Base-by-base conservation (phyloP, 2,113 vertebrate species). In the Ivindomyrus marchei region DNA sequence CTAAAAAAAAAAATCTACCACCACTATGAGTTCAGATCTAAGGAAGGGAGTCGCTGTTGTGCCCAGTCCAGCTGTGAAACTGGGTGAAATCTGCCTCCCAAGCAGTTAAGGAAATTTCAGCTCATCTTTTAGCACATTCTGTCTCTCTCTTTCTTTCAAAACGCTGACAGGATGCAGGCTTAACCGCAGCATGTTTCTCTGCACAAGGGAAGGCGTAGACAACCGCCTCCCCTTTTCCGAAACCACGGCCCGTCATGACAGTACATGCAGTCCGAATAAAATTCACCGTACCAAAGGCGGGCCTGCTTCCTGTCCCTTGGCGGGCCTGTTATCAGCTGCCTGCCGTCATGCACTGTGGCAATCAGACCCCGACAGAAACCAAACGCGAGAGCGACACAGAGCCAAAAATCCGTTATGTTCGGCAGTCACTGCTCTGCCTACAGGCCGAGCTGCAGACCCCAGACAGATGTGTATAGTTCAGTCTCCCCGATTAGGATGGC, bases 111-210 rank as follows among this genome's bases (percentile, higher is more conserved):
- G 45, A 27, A 86, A 27, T 9, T 45, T 24, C 4, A 85, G 84
- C 17, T 47, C 24, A 47, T 85, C 39, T 47, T 49, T 24, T 85
- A 42, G 42, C 84, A n/a, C 84, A 50, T 39, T 88, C 87, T 46
- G 53, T 46, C 10, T 80, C 17, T 80, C 47, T 80, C 47, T 53
- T 53, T 83, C 47, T 80, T n/a, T 80, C 70, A 52, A 49, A 52
- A 52, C 49, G 13, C 66, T 80, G 70, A 89, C 70, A 89, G 88
- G 74, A 89, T 89, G 74, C 88, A 83, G 88, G 27, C 46, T 4
- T 52, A 46, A 83, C 88, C 74, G 49, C 88, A 52, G 66, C 31
- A 11, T n/a, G 45, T 50, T 50, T 83, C 47, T 39, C 27, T 15
- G 62, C 27, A 21, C 4, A 11, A 83, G 31, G 70, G 19, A 83